Conservation (phyloP, 2,797 vertebrate species). For the Myioborus melanocephalus region DNA sequence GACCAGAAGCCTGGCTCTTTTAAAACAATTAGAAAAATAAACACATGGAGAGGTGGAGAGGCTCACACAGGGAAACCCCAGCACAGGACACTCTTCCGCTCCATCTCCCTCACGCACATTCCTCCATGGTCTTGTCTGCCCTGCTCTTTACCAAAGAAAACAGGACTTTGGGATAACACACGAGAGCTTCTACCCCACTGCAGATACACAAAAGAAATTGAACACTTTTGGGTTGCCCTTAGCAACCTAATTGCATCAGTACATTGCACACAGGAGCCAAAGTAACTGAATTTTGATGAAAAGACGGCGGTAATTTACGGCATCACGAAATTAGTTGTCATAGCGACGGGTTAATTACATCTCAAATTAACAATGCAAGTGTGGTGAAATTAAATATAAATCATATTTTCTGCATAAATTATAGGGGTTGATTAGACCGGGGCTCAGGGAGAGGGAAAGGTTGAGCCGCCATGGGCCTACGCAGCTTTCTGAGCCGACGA, state of each 20-base stretch:
- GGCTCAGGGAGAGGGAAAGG: conserved; percentile 99
- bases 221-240: conserved; percentile 99
- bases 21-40: conserved; percentile 60
- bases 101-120: conserved; percentile 62
- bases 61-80: conserved; percentile 15
- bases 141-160: conserved; percentile 81
- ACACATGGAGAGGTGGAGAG: conserved; percentile 24
- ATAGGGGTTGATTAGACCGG: conserved; percentile 99
- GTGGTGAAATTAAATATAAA: conserved; percentile 99
- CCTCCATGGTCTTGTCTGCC: conserved; percentile 66
- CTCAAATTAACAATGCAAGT: conserved; percentile 99
- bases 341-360: conserved; percentile 99
- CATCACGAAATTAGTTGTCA: conserved; percentile 99
- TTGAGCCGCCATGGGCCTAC: conserved; percentile 99
- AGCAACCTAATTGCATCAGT: conserved; percentile 99
- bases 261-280: conserved; percentile 99
- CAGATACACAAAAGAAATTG: conserved; percentile 98
- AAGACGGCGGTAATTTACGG: conserved; percentile 99
- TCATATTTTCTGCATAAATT: conserved; percentile 99
- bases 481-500: conserved; percentile 81
- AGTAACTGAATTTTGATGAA: conserved; percentile 99
- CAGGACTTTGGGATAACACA: conserved; percentile 84
- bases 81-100: conserved; percentile 57
- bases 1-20: conserved; percentile 54
- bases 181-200: conserved; percentile 92